phyloP scores from a whole-genome alignment of 2,888 invertebrate species.

The Lutraria lutraria region DNA sequence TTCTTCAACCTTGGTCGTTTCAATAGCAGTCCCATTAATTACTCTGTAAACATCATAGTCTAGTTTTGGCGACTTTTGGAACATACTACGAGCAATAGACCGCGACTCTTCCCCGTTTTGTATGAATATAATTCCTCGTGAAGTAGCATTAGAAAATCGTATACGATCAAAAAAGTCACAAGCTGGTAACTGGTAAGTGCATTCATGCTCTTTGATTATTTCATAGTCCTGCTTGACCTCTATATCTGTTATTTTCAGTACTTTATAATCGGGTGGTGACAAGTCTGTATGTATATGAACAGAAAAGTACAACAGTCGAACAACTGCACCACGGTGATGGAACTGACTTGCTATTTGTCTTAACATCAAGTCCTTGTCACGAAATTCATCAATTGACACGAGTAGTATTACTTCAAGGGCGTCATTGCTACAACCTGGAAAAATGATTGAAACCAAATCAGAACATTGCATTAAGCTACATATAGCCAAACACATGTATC shows the following conservation, averaged over 20 bases:
- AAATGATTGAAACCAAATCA: no score
- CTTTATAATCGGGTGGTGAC: neutral
- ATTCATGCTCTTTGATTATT: neutral
- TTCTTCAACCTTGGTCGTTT: no score
- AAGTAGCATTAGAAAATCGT: neutral
- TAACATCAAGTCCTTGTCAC: neutral
- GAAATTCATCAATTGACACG: neutral
- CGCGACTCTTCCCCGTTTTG: constrained; percentile 1
- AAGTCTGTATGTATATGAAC: neutral
- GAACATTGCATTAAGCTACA: no score
- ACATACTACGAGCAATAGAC: neutral
- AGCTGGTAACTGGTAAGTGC: constrained; percentile 4
- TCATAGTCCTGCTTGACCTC: neutral
- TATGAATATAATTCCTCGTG: constrained; percentile 10
- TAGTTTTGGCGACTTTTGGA: neutral
- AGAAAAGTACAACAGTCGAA: neutral
- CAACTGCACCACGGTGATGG: neutral
- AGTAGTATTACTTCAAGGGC: neutral
- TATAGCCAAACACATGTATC: no score
- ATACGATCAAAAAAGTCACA: constrained; percentile 1
- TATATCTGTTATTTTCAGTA: constrained; percentile 19
- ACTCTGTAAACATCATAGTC: constrained; percentile 27
- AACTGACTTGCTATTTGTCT: neutral
- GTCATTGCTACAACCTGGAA: constrained; percentile 6
- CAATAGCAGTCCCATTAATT: neutral